A percentile compares a stretch with the other conserved stretches of the same genome.
Evolutionary conservation across 2,113 vertebrate species (phyloP).

Genomic region (Centrocercus urophasianus): DNA sequence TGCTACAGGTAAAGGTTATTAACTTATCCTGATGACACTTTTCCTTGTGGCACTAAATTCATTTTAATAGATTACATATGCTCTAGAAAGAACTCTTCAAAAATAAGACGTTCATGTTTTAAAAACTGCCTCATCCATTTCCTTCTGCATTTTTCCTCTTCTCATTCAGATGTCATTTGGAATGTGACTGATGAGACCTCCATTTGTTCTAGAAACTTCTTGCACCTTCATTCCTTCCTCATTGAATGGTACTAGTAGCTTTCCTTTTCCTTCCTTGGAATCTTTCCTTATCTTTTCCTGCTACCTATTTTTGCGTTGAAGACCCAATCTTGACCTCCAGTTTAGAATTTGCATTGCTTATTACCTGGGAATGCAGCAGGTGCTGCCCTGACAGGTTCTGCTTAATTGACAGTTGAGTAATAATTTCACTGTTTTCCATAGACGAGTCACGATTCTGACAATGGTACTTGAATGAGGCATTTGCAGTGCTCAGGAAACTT

Average conservation of each 20-base stretch:
- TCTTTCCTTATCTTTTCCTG: background rate
- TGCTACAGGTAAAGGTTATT: background rate
- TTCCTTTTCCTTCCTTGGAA: background rate
- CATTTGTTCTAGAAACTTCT: background rate
- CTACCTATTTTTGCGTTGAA: background rate
- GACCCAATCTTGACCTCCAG: fast-evolving
- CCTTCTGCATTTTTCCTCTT: background rate
- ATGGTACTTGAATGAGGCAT: background rate
- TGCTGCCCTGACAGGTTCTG: background rate
- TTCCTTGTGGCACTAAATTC: background rate
- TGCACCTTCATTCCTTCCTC: background rate
- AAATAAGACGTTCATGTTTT: background rate
- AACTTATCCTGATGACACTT: background rate
- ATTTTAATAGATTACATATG: background rate
- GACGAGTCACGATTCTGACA: background rate
- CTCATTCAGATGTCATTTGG: background rate
- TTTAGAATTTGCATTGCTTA: background rate
- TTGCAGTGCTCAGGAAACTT: background rate
- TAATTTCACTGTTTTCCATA: background rate
- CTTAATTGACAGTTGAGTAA: background rate
- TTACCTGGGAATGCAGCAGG: background rate
- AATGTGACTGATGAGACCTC: background rate
- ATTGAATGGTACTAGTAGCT: background rate
- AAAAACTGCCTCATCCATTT: background rate
- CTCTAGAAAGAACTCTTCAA: background rate